Evolutionary conservation across 1,140 invertebrate genomes (phyloP), one percentile per base, ranked within the genome.

Genomic region (Tetraneura akinire): DNA sequence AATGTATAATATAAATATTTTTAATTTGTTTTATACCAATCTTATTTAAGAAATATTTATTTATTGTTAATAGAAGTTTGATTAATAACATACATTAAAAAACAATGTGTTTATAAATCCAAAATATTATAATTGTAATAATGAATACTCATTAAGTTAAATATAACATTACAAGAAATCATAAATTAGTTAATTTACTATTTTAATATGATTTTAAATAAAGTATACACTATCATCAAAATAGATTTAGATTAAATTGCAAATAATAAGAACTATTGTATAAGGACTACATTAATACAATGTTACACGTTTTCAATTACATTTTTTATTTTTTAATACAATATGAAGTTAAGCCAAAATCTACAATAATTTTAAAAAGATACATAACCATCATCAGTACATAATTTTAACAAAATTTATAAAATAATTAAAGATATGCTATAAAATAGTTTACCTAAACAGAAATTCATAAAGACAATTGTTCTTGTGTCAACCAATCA

Each of bases 21-120:
- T 6, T 45, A 1, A 23, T 8, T 45, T 45, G 5, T 23, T 42
- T 4, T 23, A 10, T 37, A 68, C 14, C 62, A 66, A 66, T n/a
- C n/a, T n/a, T n/a, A 29, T 42, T n/a, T 66, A 66, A 66, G 16
- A 68, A 45, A 68, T n/a, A 45, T 68, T 1, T 42, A 23, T 9
- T 71, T 29, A 71, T 71, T 26, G 10, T 51, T 47, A 68, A 45
- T 68, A 68, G n/a, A 68, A 68, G 47, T 68, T 47, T 32, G 32
- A 32, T 62, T 29, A 23, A 42, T 45, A 68, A 68, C 14, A 26
- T 68, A 68, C 32, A 66, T 66, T 45, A 70, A 70, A 71, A 32
- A 51, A 71, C 16, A 51, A 70, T 26, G 5, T 68, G 21, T 68
- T 66, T 68, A 47, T 68, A 45, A 26, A 29, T 37, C 32, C 32